Evolutionary conservation across 2,797 vertebrate species (phyloP), one percentile per base, ranked within the genome.

Genomic region (Hirundo rustica): DNA sequence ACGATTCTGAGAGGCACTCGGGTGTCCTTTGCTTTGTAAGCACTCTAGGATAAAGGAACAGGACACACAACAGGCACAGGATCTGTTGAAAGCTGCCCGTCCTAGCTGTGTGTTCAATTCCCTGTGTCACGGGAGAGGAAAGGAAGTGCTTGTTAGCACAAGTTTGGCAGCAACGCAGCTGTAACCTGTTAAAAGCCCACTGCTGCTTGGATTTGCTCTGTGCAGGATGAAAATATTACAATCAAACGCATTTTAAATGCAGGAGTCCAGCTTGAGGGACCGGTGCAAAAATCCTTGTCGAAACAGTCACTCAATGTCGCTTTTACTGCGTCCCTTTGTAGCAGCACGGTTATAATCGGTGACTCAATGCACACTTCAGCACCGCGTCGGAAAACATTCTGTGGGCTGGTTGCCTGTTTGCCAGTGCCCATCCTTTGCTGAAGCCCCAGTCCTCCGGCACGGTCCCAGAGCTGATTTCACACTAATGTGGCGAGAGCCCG

Each of bases 401-500:
- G 44, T 21, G 40, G 29, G 16, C 65, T 9, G 30, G 10, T 40
- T 3, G 1, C 44, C 55, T 25, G 14, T 60, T 80, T 14, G 40
- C 62, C 26, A 20, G 42, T 3, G 36, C 22, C 51, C 5, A 2
- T 25, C 50, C 55, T 50, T 13, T 7, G 34, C 47, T 45, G 55
- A 60, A 74, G 66, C 45, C 42, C 30, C 38, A 11, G 29, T 32
- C 65, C 57, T 38, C 38, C 44, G 79, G 38, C 20, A 16, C 47
- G 27, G 60, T 38, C 67, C 68, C 55, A 57, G 32, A 45, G 40
- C 48, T 23, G 34, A 64, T 40, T 62, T 96, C 94, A 97, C 65
- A 97, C 96, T 11, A 97, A 58, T 0, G 96, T 97, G 62, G 96
- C 96, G 2, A 97, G 54, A 64, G 92, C 73, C 29, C 60, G 93